Evolutionary conservation across 2,797 vertebrate species (phyloP).

Genomic region (Alcedo atthis): DNA sequence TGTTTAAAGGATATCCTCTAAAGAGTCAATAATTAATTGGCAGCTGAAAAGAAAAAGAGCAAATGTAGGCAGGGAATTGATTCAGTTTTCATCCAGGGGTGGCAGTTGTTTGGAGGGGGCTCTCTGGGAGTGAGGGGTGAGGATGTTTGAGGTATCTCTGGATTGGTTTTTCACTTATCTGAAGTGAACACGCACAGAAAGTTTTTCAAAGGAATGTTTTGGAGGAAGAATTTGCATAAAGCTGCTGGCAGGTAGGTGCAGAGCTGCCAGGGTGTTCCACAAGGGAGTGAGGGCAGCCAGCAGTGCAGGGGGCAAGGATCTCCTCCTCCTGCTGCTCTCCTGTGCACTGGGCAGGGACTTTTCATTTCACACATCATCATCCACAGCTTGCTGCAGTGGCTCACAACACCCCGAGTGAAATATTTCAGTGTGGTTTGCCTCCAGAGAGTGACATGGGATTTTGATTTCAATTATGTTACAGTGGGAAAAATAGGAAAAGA

Average conservation of each 20-base stretch:
- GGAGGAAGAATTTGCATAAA: neutral
- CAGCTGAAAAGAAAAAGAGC: neutral
- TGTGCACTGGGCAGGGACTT: constrained; percentile 54
- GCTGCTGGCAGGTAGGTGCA: neutral
- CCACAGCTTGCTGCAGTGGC: constrained; percentile 48
- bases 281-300: too few relatives aligned
- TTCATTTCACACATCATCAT: constrained; percentile 70
- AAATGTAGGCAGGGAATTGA: neutral
- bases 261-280: too few relatives aligned
- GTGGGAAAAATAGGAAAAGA: neutral
- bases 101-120: neutral
- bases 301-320: neutral
- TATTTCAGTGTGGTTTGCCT: neutral
- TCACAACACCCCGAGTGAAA: constrained; percentile 36
- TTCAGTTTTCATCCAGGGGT: neutral
- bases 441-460: neutral
- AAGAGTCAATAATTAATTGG: neutral
- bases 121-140: neutral
- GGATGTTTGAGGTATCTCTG: neutral
- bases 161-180: neutral
- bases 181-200: neutral
- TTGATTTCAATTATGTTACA: neutral
- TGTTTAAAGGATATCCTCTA: neutral
- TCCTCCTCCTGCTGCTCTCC: neutral
- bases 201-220: neutral